phyloP scores from a whole-genome alignment of 2,888 invertebrate species.

The Pyrgus malvae region DNA sequence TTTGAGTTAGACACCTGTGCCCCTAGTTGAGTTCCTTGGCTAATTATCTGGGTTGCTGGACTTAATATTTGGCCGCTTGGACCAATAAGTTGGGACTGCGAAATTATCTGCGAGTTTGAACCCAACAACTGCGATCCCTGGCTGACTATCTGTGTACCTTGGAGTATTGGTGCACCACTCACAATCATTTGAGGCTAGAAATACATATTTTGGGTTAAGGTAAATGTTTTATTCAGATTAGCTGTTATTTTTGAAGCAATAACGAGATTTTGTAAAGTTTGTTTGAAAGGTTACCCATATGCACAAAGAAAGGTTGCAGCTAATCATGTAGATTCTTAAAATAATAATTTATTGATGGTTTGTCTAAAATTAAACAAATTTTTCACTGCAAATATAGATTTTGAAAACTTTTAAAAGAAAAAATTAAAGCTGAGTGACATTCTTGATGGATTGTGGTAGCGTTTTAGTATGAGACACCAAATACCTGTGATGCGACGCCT shows the following conservation, averaged over 20 bases:
- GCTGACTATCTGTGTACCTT: conserved; percentile 70
- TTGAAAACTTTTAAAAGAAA: neutral
- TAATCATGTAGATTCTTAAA: neutral
- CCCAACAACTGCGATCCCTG: conserved; percentile 68
- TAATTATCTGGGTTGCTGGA: conserved; percentile 73
- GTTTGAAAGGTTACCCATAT: neutral
- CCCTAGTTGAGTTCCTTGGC: conserved; percentile 70
- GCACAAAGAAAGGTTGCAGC: neutral
- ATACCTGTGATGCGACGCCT: conserved; percentile 70
- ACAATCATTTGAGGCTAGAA: conserved; percentile 75
- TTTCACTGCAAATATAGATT: too few species aligned
- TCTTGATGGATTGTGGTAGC: neutral
- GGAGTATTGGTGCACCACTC: conserved; percentile 66
- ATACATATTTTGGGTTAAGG: too few species aligned
- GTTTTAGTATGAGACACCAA: neutral
- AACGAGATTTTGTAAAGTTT: too few species aligned
- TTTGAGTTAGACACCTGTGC: conserved; percentile 58
- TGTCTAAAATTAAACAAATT: too few species aligned
- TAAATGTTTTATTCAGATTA: too few species aligned
- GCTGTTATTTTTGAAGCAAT: too few species aligned
- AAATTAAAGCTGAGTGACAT: neutral
- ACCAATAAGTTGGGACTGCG: conserved; percentile 64
- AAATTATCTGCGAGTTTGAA: conserved; percentile 67
- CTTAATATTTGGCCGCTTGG: conserved; percentile 62
- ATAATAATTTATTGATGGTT: too few species aligned